A percentile compares a stretch with the other conserved stretches of the same genome.
Evolutionary conservation across 30 jellyfish, hydroid and myxozoan genomes (phyloP).

Genomic region (Aurelia sp.): DNA sequence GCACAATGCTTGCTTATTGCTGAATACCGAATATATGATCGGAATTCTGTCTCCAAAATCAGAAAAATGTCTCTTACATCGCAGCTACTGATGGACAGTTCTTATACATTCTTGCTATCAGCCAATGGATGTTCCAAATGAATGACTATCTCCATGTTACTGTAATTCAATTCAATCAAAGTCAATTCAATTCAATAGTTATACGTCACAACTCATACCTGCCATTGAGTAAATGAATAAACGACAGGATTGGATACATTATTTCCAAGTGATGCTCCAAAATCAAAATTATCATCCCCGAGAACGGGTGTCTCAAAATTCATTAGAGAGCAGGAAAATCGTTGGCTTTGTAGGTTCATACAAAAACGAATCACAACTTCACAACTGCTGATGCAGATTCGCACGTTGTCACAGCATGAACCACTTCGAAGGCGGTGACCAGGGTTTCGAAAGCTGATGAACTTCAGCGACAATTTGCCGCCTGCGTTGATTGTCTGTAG

Average conservation of each 20-base stretch:
- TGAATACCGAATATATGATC: too few relatives aligned
- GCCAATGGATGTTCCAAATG: too few relatives aligned
- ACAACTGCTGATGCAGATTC: constrained; percentile 10
- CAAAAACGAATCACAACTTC: constrained; percentile 35
- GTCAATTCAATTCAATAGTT: too few relatives aligned
- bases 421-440: constrained; percentile 29
- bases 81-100: too few relatives aligned
- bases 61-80: too few relatives aligned
- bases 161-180: too few relatives aligned
- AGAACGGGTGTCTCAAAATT: constrained; percentile 40
- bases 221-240: constrained; percentile 28
- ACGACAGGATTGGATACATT: constrained; percentile 36
- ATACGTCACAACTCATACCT: constrained; percentile 14
- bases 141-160: too few relatives aligned
- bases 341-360: constrained; percentile 31
- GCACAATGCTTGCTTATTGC: too few relatives aligned
- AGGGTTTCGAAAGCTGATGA: constrained; percentile 37
- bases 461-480: constrained; percentile 34
- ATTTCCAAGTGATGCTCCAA: constrained; percentile 50
- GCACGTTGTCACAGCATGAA: constrained; percentile 32
- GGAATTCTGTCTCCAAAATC: too few relatives aligned
- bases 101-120: too few relatives aligned
- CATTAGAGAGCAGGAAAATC: constrained; percentile 27
- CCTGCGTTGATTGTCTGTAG: constrained; percentile 10
- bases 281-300: constrained; percentile 32